phyloP scores from a whole-genome alignment of 1,140 invertebrate genomes.

The Cheumatopsyche charites region DNA sequence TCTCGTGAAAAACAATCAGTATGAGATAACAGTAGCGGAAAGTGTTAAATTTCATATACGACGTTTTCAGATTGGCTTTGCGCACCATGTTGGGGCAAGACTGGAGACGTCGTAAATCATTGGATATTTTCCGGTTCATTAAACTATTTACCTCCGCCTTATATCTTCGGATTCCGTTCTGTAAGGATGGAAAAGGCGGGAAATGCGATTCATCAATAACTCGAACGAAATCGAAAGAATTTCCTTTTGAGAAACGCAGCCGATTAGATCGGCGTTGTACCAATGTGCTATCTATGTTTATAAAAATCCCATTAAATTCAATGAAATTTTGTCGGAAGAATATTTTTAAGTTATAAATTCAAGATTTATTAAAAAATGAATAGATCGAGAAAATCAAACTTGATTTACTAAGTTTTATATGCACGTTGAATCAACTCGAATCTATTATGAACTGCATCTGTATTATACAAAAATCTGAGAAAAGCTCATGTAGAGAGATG shows the following conservation, averaged over 20 bases:
- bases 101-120: conserved; percentile 42
- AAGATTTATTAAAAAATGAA: too few relatives aligned
- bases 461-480: too few relatives aligned
- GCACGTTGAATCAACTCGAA: too few relatives aligned
- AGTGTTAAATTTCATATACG: not conserved
- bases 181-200: conserved; percentile 10
- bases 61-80: conserved; percentile 13
- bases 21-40: too few relatives aligned
- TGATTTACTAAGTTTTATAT: too few relatives aligned
- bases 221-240: conserved; percentile 24
- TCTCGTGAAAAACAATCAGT: too few relatives aligned
- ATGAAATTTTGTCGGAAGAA: too few relatives aligned
- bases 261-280: not conserved
- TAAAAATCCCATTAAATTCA: too few relatives aligned
- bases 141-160: conserved; percentile 44
- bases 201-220: conserved; percentile 45
- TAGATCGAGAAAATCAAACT: too few relatives aligned
- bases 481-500: too few relatives aligned
- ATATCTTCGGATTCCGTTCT: conserved; percentile 12
- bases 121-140: conserved; percentile 48
- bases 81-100: not conserved
- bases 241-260: not conserved
- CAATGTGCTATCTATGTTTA: not conserved
- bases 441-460: too few relatives aligned
- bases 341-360: too few relatives aligned